phyloP scores from a whole-genome alignment of 2,113 vertebrate species.

The Ctenodactylus gundi region DNA sequence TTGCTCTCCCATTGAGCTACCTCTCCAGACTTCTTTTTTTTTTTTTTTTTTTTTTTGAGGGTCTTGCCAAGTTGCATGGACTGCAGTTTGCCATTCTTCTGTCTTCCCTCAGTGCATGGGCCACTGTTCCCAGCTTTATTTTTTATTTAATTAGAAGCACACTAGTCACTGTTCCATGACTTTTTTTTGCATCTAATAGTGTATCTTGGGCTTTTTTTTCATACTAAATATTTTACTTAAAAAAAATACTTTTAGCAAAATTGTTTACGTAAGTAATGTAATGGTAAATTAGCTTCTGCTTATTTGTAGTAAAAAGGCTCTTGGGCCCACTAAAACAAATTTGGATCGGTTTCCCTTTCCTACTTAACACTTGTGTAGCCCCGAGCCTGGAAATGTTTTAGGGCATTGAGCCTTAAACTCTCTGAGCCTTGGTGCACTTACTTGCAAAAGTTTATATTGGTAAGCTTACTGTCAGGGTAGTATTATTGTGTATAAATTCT shows the following conservation, averaged over 20 bases:
- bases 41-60: background rate
- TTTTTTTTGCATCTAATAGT: background rate
- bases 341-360: background rate
- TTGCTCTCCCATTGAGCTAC: background rate
- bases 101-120: background rate
- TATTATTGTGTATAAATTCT: background rate
- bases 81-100: background rate
- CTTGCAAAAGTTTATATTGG: background rate
- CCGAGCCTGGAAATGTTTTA: background rate
- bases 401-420: background rate
- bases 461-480: background rate
- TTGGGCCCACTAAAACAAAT: background rate
- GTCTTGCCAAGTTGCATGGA: background rate
- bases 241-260: background rate
- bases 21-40: background rate
- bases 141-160: conserved; percentile 4
- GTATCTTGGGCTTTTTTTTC: background rate
- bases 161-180: background rate
- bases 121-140: background rate
- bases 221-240: conserved; percentile 21
- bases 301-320: background rate
- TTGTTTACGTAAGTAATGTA: background rate
- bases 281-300: background rate
- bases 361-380: background rate
- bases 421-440: background rate